phyloP scores from a whole-genome alignment of 2,797 vertebrate species.

The Ispidina lecontei region DNA sequence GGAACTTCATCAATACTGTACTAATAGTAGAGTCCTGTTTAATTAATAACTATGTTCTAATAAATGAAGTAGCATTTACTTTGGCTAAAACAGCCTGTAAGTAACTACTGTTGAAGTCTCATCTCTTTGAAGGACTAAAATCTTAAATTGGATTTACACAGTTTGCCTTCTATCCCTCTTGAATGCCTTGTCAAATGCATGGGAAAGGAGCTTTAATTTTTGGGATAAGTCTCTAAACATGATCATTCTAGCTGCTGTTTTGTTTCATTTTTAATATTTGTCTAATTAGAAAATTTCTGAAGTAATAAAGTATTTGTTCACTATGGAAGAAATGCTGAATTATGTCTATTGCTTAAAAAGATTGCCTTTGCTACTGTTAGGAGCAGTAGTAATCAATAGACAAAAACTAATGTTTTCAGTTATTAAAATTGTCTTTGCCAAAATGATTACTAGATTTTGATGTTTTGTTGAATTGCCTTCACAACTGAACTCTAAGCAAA shows the following conservation, averaged over 20 bases:
- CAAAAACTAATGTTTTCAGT: background rate
- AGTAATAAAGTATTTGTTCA: background rate
- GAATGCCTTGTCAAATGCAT: background rate
- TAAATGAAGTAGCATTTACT: background rate
- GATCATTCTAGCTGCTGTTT: background rate
- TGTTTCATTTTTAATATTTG: background rate
- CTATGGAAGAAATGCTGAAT: background rate
- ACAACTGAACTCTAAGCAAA: background rate
- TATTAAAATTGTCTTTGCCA: background rate
- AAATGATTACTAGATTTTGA: background rate
- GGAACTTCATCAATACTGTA: background rate
- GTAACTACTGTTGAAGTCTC: background rate
- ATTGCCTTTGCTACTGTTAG: background rate
- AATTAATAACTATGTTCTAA: background rate
- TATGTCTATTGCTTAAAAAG: background rate
- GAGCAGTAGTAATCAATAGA: background rate
- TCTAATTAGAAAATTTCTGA: background rate
- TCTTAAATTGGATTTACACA: background rate
- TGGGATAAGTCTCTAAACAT: background rate
- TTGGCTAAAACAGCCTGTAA: background rate
- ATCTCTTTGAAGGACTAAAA: background rate
- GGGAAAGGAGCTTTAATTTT: background rate
- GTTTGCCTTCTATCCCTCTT: background rate
- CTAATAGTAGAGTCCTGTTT: background rate
- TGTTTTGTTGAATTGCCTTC: background rate